Evolutionary conservation across 2,797 vertebrate genomes (phyloP), one percentile per base, ranked within the genome.

Genomic region (Sphenodon punctatus): DNA sequence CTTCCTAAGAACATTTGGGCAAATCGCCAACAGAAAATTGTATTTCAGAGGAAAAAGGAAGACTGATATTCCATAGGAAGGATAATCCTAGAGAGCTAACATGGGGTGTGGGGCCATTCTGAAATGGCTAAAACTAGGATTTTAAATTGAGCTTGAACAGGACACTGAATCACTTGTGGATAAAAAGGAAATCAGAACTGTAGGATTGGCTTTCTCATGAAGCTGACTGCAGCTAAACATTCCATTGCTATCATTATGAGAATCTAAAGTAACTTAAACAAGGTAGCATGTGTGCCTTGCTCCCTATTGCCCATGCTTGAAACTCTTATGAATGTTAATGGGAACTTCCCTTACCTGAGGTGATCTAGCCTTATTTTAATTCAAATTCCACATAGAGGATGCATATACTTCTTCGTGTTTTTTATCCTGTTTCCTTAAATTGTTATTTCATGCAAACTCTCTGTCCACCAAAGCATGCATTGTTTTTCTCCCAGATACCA

Each of bases 11-110:
- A 85, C 67, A 67, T 91, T 94, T 92, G 87, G 92, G 92, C 85
- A 49, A 68, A 82, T 70, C 67, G 88, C 94, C 93, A 95, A 84
- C 90, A 91, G 86, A 75, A 94, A 94, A 95, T 92, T 91, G 90
- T 88, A 89, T 94, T 94, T 94, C 85, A 90, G 85, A 88, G 80
- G 84, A 89, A 38, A 45, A 63, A 43, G 87, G 82, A 67, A 48
- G 9, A 67, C 64, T 43, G n/a, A 76, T 87, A 82, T 80, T 89
- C 9, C 1, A 68, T 74, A 88, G 85, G 90, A 76, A 93, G 85
- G 67, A 53, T 90, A 95, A 92, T 91, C 90, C 75, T 1, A 1
- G 67, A 79, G 78, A 93, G 75, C 82, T 88, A 90, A 75, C 75
- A 58, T 71, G 80, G 66, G 72, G 67, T 77, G 27, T 73, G 42